Percentiles rank a stretch among this genome's conserved stretches.
These are phyloP conservation scores for Melieria omissa DNA, from an alignment of 2,888 invertebrate species.

Conservation along the genomic window DNA sequence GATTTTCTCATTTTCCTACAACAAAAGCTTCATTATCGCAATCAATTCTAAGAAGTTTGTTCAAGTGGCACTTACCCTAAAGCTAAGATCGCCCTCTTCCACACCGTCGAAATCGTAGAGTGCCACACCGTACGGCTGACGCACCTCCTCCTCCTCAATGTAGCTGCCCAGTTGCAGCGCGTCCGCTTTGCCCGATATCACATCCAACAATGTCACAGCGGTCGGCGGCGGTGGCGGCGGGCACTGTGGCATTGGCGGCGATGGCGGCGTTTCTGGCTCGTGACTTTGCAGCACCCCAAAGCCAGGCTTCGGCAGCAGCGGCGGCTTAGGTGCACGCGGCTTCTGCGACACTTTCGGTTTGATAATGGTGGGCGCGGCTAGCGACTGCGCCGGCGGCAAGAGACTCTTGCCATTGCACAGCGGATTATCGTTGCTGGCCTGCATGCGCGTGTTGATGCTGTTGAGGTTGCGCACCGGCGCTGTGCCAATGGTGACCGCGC, in stretches of 20 bases:
- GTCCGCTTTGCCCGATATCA: conserved; percentile 60
- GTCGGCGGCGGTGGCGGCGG: conserved; percentile 78
- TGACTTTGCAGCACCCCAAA: conserved; percentile 36
- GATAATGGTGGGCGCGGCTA: conserved; percentile 80
- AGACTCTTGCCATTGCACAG: conserved; percentile 69
- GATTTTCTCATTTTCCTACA: conserved; percentile 79
- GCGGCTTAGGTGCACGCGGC: conserved; percentile 62
- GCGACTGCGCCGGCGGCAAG: conserved; percentile 65
- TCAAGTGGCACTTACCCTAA: conserved; percentile 73
- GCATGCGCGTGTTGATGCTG: conserved; percentile 48
- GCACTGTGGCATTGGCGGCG: conserved; percentile 83
- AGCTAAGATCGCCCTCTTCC: conserved; percentile 81
- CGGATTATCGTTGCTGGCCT: conserved; percentile 72
- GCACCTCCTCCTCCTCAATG: conserved; percentile 17
- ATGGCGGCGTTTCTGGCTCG: conserved; percentile 69
- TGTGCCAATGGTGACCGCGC: conserved; percentile 58
- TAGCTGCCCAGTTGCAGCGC: conserved; percentile 54
- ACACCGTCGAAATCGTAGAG: conserved; percentile 81
- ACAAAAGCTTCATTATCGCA: conserved; percentile 42
- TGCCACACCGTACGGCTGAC: conserved; percentile 77
- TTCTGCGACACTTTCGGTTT: conserved; percentile 67
- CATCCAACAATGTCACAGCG: conserved; percentile 63
- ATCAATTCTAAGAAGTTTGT: background rate
- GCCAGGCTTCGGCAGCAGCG: conserved; percentile 54
- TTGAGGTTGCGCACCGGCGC: conserved; percentile 61